Percentiles rank a stretch among this genome's conserved stretches.
Evolutionary conservation across 1,140 invertebrate species (phyloP).

Genomic region (Cydia amplana): DNA sequence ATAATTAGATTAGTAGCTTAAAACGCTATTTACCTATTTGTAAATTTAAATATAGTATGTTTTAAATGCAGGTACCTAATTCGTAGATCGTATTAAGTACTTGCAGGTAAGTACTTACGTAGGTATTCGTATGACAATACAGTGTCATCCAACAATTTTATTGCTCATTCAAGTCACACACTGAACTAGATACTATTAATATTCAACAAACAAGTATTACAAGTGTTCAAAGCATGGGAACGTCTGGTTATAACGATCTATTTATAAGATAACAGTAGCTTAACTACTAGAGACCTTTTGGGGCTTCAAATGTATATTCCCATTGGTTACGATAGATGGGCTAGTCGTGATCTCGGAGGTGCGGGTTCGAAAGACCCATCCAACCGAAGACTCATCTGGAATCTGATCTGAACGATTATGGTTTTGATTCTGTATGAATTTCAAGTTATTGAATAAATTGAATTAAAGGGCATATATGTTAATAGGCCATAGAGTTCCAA

Average conservation of each 20-base stretch:
- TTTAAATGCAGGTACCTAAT: neutral
- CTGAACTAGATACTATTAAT: conserved; percentile 3
- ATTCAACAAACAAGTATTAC: conserved; percentile 23
- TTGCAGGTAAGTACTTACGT: too few species aligned
- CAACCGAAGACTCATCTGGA: too few species aligned
- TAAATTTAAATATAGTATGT: too few species aligned
- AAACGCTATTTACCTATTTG: too few species aligned
- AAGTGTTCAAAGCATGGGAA: conserved; percentile 24
- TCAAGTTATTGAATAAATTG: too few species aligned
- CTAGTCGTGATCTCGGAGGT: neutral
- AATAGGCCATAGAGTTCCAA: too few species aligned
- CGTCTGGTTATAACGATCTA: conserved; percentile 23
- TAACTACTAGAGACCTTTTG: conserved; percentile 10
- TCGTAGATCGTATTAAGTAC: too few species aligned
- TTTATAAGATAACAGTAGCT: conserved; percentile 24
- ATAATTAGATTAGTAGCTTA: too few species aligned
- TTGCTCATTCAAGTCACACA: conserved; percentile 2
- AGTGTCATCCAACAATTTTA: neutral
- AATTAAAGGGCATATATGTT: too few species aligned
- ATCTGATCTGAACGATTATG: too few species aligned
- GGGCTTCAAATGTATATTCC: conserved; percentile 1
- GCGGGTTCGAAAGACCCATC: neutral
- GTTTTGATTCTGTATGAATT: too few species aligned
- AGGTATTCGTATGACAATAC: conserved; percentile 8
- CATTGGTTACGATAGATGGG: neutral